Conservation (phyloP, 2,888 invertebrate genomes). For the Tolmerus cingulatus region DNA sequence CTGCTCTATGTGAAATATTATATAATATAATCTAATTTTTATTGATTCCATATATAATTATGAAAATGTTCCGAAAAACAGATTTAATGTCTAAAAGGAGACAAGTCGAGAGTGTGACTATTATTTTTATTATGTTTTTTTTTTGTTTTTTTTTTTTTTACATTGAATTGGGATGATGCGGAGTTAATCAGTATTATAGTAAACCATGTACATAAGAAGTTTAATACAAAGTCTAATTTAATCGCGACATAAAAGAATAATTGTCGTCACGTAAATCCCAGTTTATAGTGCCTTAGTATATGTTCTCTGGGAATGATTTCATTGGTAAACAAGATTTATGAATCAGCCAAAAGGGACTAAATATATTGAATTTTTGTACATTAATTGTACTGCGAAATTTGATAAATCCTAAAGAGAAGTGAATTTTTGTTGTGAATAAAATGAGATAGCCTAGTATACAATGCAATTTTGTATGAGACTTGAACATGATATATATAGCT, state of each 20-base stretch:
- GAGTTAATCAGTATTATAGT: not conserved
- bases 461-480: constrained; percentile 22
- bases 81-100: not conserved
- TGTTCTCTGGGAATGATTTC: not conserved
- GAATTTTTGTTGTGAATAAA: constrained; percentile 24
- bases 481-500: constrained; percentile 22
- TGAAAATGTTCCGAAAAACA: not conserved
- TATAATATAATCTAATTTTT: not conserved
- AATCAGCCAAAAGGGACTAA: not conserved
- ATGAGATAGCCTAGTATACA: not conserved
- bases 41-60: not conserved
- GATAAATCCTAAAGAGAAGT: not conserved
- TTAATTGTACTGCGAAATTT: not conserved
- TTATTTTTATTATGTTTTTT: not conserved
- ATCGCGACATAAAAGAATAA: not conserved
- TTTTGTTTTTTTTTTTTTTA: not conserved
- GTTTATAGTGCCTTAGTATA: constrained; percentile 19
- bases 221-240: not conserved
- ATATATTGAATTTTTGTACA: not conserved
- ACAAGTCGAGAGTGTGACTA: not conserved
- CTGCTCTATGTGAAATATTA: not conserved
- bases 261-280: not conserved
- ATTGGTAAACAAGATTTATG: not conserved
- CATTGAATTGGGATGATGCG: not conserved
- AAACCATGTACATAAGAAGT: not conserved